phyloP scores from a whole-genome alignment of 2,888 invertebrate genomes.

The Cataglyphis cursor region DNA sequence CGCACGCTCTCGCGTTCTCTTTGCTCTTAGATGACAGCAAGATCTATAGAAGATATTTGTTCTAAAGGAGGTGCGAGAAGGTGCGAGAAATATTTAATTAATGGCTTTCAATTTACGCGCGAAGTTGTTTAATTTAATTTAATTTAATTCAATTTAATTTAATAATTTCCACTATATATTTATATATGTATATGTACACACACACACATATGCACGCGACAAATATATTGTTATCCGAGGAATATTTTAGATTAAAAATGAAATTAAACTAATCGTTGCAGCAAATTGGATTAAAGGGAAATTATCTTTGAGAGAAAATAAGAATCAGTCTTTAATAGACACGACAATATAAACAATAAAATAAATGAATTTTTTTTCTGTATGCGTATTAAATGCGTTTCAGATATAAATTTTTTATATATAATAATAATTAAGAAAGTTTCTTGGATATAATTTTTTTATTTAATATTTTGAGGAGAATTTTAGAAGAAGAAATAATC shows the following conservation, averaged over 20 bases:
- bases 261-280: not conserved
- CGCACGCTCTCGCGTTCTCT: not conserved
- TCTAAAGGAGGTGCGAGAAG: not conserved
- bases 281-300: not conserved
- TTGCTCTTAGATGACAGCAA: not conserved
- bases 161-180: not conserved
- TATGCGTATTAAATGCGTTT: not conserved
- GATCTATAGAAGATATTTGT: not conserved
- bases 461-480: not conserved
- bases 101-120: not conserved
- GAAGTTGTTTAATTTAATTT: conserved; percentile 1
- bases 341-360: not conserved
- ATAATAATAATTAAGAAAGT: not conserved
- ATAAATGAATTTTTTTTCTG: conserved; percentile 12
- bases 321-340: not conserved
- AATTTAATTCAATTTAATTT: not conserved
- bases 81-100: not conserved
- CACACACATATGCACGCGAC: no score
- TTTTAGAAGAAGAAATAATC: not conserved
- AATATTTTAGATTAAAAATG: not conserved
- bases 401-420: not conserved
- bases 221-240: not conserved
- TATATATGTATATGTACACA: no score
- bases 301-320: not conserved
- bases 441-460: not conserved